Conservation (phyloP, 2,797 vertebrate genomes). For the Danio choprae region DNA sequence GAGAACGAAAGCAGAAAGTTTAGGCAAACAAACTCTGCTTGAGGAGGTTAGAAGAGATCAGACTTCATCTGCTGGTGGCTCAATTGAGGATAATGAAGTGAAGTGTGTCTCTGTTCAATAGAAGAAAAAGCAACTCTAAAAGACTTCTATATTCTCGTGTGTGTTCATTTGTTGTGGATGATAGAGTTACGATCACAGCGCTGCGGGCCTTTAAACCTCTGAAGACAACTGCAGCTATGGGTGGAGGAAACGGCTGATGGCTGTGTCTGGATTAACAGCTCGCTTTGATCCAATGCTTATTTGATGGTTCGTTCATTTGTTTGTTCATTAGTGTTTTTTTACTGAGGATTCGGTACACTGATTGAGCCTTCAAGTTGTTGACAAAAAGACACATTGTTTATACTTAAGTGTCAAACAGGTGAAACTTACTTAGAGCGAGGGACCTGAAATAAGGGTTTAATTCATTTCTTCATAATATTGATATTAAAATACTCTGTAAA, state of each 20-base stretch:
- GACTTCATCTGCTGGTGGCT: conserved; percentile 10
- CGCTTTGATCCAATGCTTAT: not conserved
- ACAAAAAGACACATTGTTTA: too few relatives aligned
- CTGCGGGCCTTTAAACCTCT: conserved; percentile 86
- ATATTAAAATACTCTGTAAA: too few relatives aligned
- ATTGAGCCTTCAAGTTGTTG: too few relatives aligned
- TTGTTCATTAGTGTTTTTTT: not conserved
- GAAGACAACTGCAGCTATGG: conserved; percentile 81
- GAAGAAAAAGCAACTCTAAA: conserved; percentile 1
- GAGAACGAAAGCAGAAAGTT: not conserved
- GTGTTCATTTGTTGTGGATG: conserved; percentile 76
- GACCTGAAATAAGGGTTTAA: not conserved
- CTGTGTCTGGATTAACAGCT: conserved; percentile 80
- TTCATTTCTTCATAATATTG: too few relatives aligned
- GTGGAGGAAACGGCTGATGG: conserved; percentile 78
- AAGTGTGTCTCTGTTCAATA: not conserved
- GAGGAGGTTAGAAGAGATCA: not conserved
- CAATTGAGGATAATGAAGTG: conserved; percentile 8
- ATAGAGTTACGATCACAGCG: conserved; percentile 84
- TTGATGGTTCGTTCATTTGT: not conserved
- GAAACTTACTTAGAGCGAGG: not conserved
- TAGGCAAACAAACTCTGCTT: not conserved
- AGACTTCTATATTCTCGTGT: not conserved
- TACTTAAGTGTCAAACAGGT: not conserved
- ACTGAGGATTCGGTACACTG: too few relatives aligned